Evolutionary conservation across 2,888 invertebrate genomes (phyloP), one percentile per base, ranked within the genome.

Genomic region (Thymelicus sylvestris): DNA sequence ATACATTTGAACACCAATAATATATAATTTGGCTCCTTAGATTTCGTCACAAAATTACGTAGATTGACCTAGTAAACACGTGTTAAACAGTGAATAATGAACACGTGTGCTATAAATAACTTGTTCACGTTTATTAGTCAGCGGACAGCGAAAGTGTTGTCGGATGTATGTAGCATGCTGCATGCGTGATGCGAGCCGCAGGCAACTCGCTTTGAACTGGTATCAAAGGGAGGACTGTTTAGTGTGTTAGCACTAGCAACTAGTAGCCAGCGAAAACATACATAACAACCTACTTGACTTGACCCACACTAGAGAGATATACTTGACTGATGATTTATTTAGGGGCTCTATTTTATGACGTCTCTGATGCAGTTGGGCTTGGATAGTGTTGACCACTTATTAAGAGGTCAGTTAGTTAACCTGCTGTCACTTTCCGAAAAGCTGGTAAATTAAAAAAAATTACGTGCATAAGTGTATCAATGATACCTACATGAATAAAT

Each of bases 61-160:
- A 19, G 15, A 7, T 19, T 8, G 19, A 52, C 50, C 50, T 8
- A 52, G 6, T 52, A 52, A 52, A 15, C 15, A 15, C 8, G 41
- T 44, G 44, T 44, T 52, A 19, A 7, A 52, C 15, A 19, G 15
- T 7, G 50, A 52, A 52, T 52, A 52, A 52, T 52, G 19, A 24
- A 55, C 24, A 24, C 55, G 55, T 55, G 24, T 24, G 24, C 55
- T 55, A 55, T 55, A 55, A 55, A 55, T 24, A 55, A 55, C 55
- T 55, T 24, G 31, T 59, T 24, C 59, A 19, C 15, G 60, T 44
- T 52, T 69, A 64, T 69, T 59, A 69, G 69, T 64, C 64, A 59
- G 31, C 24, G 15, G 69, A 64, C 59, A 69, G 69, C 69, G 69
- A 69, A 69, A 69, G 69, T 50, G 59, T 64, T 68, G 44, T 63